Evolutionary conservation across 2,797 vertebrate genomes (phyloP).

Genomic region (Mareca penelope): DNA sequence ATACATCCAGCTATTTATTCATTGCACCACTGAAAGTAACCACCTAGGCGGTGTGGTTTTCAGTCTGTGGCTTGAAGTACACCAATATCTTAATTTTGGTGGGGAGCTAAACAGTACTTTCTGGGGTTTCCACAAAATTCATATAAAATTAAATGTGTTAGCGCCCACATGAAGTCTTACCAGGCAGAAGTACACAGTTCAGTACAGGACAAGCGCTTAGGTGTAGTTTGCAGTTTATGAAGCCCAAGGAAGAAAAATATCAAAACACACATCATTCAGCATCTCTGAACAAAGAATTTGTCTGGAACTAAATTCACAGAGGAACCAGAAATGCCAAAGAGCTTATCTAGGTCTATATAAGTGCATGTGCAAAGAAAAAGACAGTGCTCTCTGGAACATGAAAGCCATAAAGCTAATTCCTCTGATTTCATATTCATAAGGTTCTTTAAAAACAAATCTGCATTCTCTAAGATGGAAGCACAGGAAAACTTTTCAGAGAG

Average conservation of each 20-base stretch:
- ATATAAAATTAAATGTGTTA: not conserved
- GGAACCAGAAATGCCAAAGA: not conserved
- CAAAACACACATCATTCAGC: accelerated
- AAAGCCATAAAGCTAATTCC: not conserved
- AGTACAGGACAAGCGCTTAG: not conserved
- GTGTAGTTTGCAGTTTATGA: not conserved
- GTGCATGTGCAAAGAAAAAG: not conserved
- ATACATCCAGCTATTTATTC: not conserved
- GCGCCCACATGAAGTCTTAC: not conserved
- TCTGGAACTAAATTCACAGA: not conserved
- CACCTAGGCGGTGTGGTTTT: not conserved
- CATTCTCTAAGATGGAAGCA: not conserved
- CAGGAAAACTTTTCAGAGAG: not conserved
- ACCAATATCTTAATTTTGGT: not conserved
- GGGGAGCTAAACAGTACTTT: not conserved
- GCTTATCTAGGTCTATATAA: not conserved
- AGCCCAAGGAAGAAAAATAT: not conserved
- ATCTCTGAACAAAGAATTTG: not conserved
- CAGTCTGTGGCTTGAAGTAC: not conserved
- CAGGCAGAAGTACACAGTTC: not conserved
- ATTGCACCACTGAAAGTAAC: not conserved
- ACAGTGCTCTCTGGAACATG: not conserved
- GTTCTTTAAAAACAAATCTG: not conserved
- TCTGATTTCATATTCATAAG: not conserved
- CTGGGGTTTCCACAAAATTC: not conserved